Percentiles rank a stretch among this genome's conserved stretches.
Evolutionary conservation across 1,140 invertebrate genomes (phyloP).

Genomic region (Eufriesea mexicana): DNA sequence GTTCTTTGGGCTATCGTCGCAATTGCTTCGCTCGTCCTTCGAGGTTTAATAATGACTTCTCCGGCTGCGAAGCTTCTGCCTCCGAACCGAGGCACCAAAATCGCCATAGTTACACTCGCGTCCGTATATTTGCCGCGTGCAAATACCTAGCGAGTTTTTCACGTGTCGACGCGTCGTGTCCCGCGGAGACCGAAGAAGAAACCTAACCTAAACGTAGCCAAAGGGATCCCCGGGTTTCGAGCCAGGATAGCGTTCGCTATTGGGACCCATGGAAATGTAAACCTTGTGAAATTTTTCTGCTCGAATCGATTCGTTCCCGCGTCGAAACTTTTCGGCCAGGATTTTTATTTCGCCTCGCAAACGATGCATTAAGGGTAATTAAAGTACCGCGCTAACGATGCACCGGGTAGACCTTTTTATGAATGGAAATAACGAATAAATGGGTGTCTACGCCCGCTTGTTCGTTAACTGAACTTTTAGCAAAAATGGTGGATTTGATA

Average conservation of each 20-base stretch:
- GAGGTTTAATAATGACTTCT: slow-evolving; percentile 69
- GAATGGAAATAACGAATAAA: not conserved
- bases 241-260: not conserved
- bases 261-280: slow-evolving; percentile 18
- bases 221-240: slow-evolving; percentile 10
- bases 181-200: slow-evolving; percentile 46
- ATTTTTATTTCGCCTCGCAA: not conserved
- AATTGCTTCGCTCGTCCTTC: slow-evolving; percentile 60
- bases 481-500: no score
- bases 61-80: slow-evolving; percentile 46
- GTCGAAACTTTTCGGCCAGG: not conserved
- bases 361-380: not conserved
- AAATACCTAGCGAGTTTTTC: slow-evolving; percentile 69
- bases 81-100: slow-evolving; percentile 58
- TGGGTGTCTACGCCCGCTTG: no score
- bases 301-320: not conserved
- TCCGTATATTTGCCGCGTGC: slow-evolving; percentile 65
- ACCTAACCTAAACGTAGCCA: slow-evolving; percentile 23
- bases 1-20: slow-evolving; percentile 17
- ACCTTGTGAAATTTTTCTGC: not conserved
- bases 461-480: no score
- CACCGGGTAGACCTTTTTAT: not conserved
- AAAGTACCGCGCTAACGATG: not conserved
- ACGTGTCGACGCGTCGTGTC: slow-evolving; percentile 57
- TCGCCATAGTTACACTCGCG: slow-evolving; percentile 52